phyloP scores from a whole-genome alignment of 2,113 vertebrate species.

The Macaca nemestrina region DNA sequence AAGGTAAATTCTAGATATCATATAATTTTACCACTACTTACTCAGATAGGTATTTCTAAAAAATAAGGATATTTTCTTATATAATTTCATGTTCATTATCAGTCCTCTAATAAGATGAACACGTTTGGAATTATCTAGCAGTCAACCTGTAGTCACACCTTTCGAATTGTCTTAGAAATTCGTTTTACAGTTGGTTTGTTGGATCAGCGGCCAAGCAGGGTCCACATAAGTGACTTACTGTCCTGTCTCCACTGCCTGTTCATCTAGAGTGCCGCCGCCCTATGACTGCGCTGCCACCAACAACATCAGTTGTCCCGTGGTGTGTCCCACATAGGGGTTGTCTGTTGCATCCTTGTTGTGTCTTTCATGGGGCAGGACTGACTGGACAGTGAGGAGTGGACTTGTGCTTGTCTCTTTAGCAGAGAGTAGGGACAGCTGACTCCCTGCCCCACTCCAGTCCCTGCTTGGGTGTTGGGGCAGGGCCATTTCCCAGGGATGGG shows the following conservation, averaged over 20 bases:
- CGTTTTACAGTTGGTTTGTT: background rate
- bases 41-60: background rate
- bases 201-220: background rate
- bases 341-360: background rate
- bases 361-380: background rate
- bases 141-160: background rate
- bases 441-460: too few relatives aligned
- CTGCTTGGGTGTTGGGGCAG: too few relatives aligned
- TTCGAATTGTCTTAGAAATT: background rate
- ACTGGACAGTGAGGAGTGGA: background rate
- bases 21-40: background rate
- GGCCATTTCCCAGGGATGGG: background rate
- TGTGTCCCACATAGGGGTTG: background rate
- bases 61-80: background rate
- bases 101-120: background rate
- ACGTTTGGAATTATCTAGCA: background rate
- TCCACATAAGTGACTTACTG: background rate
- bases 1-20: background rate
- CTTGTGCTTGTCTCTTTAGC: background rate
- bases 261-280: too few relatives aligned
- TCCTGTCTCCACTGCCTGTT: background rate
- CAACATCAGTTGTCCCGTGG: background rate
- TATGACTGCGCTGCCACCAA: too few relatives aligned
- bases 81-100: background rate
- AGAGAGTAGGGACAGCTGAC: background rate